Percentiles rank a stretch among this genome's conserved stretches.
Conservation (phyloP, 1,140 invertebrate genomes). For the Stenopsyche tienmushanensis region DNA sequence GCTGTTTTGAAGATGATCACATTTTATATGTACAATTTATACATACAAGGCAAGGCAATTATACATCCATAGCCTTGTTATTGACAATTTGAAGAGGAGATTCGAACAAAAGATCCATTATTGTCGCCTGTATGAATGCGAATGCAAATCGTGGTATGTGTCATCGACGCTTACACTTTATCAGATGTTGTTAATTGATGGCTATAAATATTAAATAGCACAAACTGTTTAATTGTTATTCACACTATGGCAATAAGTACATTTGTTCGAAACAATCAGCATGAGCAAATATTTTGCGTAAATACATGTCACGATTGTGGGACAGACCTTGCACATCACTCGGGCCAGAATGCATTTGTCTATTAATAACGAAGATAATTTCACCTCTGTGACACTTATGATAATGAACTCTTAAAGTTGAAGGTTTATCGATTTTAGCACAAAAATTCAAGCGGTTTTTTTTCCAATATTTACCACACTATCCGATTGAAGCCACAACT, state of each 20-base stretch:
- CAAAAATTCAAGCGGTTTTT: background rate
- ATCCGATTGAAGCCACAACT: background rate
- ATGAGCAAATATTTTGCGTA: slow-evolving; percentile 17
- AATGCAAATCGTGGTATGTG: too few relatives aligned
- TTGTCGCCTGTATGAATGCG: too few relatives aligned
- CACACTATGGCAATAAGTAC: background rate
- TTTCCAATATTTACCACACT: too few relatives aligned
- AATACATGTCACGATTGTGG: slow-evolving; percentile 11
- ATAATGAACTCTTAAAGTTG: slow-evolving; percentile 17
- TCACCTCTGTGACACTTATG: slow-evolving; percentile 16
- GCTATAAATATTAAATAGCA: background rate
- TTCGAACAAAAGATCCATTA: too few relatives aligned
- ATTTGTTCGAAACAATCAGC: slow-evolving; percentile 3
- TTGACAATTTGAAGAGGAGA: too few relatives aligned
- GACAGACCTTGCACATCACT: background rate
- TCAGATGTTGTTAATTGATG: background rate
- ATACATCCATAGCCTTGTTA: too few relatives aligned
- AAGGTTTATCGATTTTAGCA: slow-evolving; percentile 2
- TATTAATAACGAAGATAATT: background rate
- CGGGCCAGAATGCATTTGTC: background rate
- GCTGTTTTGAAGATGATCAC: too few relatives aligned
- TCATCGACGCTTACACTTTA: background rate
- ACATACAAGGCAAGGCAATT: too few relatives aligned
- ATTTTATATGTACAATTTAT: too few relatives aligned
- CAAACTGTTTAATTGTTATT: background rate